Conservation (phyloP, 2,113 vertebrate species). For the Natator depressus region DNA sequence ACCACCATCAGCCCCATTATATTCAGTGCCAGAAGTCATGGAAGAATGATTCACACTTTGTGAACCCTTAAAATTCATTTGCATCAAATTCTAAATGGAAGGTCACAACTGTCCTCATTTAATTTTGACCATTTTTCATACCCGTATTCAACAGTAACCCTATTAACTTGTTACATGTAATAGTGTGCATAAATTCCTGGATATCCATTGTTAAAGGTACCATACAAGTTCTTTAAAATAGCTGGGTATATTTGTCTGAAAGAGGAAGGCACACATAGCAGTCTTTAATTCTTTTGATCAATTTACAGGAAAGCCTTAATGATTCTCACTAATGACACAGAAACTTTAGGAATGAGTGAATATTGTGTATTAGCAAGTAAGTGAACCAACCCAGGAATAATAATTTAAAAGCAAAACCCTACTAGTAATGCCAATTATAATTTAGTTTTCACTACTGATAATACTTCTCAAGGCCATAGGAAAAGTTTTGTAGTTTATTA, state of each 20-base stretch:
- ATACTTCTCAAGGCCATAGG: background rate
- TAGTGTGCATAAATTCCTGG: background rate
- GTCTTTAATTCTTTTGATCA: background rate
- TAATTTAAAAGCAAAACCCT: background rate
- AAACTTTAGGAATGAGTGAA: background rate
- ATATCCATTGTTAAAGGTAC: background rate
- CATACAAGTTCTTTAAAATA: rapidly evolving
- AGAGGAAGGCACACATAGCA: background rate
- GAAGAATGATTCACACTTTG: background rate
- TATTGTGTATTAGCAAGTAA: background rate
- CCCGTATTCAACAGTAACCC: background rate
- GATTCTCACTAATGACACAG: background rate
- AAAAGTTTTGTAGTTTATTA: rapidly evolving
- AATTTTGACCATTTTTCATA: background rate
- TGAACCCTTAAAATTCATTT: rapidly evolving
- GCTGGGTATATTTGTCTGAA: background rate
- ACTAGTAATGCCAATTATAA: background rate
- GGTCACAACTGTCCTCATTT: background rate
- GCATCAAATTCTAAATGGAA: background rate
- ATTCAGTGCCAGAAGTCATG: background rate
- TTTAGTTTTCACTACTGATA: background rate
- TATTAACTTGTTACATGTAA: background rate
- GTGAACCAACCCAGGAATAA: background rate
- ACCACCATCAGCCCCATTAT: background rate
- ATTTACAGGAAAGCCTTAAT: background rate